Evolutionary conservation across 2,888 invertebrate species (phyloP).

Genomic region (Acrobasis repandana): DNA sequence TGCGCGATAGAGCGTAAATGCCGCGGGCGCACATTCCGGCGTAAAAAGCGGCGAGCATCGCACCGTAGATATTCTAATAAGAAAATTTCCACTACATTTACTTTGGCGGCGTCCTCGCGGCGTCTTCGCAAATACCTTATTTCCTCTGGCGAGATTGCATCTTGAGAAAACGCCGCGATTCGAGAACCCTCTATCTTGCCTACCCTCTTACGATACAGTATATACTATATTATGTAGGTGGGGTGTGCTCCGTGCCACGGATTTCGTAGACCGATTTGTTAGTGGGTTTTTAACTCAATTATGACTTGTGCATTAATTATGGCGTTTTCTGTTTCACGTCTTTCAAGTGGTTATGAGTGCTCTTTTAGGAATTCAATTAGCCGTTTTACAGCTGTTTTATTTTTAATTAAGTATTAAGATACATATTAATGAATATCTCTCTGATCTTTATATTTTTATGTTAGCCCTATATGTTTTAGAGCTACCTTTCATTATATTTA

Average conservation of each 20-base stretch:
- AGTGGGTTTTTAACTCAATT: slow-evolving; percentile 31
- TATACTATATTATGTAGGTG: slow-evolving; percentile 35
- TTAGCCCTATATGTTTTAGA: no score
- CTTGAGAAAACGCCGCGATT: slow-evolving; percentile 82
- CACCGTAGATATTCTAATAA: slow-evolving; percentile 83
- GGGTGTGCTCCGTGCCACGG: slow-evolving; percentile 23
- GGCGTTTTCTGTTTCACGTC: slow-evolving; percentile 14
- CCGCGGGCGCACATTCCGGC: slow-evolving; percentile 68
- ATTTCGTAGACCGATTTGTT: slow-evolving; percentile 31
- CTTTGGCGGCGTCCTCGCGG: slow-evolving; percentile 80
- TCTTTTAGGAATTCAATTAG: slow-evolving; percentile 9
- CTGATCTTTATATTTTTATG: no score
- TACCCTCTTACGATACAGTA: slow-evolving; percentile 39
- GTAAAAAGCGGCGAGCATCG: slow-evolving; percentile 77
- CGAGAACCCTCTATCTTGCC: slow-evolving; percentile 74
- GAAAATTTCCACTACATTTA: slow-evolving; percentile 84
- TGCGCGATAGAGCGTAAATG: slow-evolving; percentile 60
- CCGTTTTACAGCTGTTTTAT: not conserved
- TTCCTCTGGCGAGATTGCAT: slow-evolving; percentile 84
- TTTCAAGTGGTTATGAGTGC: slow-evolving; percentile 3
- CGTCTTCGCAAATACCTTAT: slow-evolving; percentile 84
- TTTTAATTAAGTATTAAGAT: not conserved
- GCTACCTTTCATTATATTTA: no score
- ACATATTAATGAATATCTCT: not conserved
- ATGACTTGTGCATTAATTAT: slow-evolving; percentile 26